A percentile compares a stretch with the other conserved stretches of the same genome.
phyloP scores from a whole-genome alignment of 2,113 vertebrate genomes.

The Heteronetta atricapilla region DNA sequence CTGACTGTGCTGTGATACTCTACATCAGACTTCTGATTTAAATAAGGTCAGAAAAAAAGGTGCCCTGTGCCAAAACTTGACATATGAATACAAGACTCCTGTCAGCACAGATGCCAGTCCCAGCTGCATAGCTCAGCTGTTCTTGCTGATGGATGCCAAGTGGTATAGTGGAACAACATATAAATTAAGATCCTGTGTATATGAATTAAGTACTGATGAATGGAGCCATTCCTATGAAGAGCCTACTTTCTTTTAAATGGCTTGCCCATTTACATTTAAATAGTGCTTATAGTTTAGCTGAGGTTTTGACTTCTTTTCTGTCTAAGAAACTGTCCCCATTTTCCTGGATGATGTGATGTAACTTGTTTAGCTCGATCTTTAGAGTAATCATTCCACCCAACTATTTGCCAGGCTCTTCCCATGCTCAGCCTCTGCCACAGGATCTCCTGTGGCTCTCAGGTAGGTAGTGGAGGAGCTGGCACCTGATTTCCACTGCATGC shows the following conservation, averaged over 20 bases:
- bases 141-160: conserved; percentile 28
- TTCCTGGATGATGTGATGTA: not conserved
- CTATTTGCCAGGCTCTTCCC: not conserved
- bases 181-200: not conserved
- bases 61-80: conserved; percentile 6
- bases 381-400: not conserved
- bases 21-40: not conserved
- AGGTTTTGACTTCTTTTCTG: not conserved
- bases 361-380: not conserved
- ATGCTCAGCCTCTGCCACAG: not conserved
- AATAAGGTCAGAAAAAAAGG: not conserved
- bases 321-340: not conserved
- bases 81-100: not conserved
- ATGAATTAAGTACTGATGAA: conserved; percentile 17
- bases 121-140: conserved; percentile 25
- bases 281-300: not conserved
- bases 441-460: not conserved
- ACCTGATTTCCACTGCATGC: not conserved
- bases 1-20: not conserved
- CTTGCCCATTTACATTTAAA: not conserved
- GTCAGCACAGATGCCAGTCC: conserved; percentile 22
- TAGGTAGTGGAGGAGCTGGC: not conserved
- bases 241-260: not conserved
- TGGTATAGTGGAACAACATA: not conserved
- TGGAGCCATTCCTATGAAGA: not conserved